Base-by-base conservation (phyloP, 2,113 vertebrate genomes). In the Neolamprologus tretocephalus region DNA sequence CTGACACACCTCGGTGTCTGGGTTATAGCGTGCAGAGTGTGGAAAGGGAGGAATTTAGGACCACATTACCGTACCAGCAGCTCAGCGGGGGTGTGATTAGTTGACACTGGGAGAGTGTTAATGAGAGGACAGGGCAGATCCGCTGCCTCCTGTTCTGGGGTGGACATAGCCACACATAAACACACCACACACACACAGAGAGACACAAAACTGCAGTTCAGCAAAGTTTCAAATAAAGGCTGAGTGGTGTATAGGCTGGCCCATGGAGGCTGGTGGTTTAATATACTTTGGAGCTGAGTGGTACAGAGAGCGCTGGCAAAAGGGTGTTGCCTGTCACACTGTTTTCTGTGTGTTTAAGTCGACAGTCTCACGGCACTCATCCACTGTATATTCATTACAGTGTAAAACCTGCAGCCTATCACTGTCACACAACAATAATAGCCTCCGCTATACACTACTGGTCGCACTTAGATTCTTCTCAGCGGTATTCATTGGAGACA, bases 41-140 rank as follows among this genome's bases (percentile, higher is more conserved):
- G 8, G 71, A 63, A 33, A 14, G 13, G 83, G 16, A 84, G 81
- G 73, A 82, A 47, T 82, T 86, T 26, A 78, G 86, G 63, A 21
- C 82, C 85, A 71, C 85, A 35, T 85, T 90, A 91, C 49, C 66
- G 35, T 31, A 53, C 80, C 89, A 68, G 66, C 79, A 80, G 89
- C 90, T 91, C 79, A 82, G 89, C 84, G 63, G 83, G 83, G 66
- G 90, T 91, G 95, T 92, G 94, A 96, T 95, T 85, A 92, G 94
- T 92, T 85, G 57, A 92, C 93, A 90, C 84, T 89, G 82, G 90
- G 89, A 89, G 89, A 61, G 92, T 91, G 93, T 93, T 95, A 95
- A 96, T 94, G 89, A 92, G 90, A 88, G 89, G 89, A 90, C 82
- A 86, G 86, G 63, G 82, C 86, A 73, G 86, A 87, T 85, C 75